Evolutionary conservation across 2,797 vertebrate species (phyloP), one percentile per base, ranked within the genome.

Genomic region (Hypotaenidia okinawae): DNA sequence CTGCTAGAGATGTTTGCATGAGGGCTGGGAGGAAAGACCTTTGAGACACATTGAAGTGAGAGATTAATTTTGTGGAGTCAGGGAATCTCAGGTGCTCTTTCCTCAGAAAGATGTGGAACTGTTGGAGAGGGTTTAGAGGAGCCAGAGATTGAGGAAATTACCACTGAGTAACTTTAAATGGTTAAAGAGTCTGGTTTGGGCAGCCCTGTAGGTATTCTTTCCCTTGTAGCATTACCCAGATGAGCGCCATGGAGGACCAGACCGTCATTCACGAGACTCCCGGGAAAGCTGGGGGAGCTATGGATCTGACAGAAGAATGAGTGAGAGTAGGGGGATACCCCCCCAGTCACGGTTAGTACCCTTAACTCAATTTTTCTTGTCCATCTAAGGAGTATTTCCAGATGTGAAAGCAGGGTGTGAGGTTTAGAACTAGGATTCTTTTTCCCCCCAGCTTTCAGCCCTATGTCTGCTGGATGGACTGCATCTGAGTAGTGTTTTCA

Each of bases 191-290:
- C 2, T 49, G 55, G 6, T 68, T 10, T 15, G 32, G 37, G 76
- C 39, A 59, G 54, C 17, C 19, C 25, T 35, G 11, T 13, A 0
- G 67, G 39, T 22, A 19, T 39, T 72, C 11, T 75, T 91, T 86
- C 64, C 63, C 66, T 72, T 92, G 4, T 83, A 99, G 99, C 98
- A 99, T 86, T 99, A 99, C 80, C 98, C 98, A n/a, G 99, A 98
- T 9, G 97, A 99, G 69, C 97, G 98, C 28, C 97, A 97, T 0
- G 94, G 96, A 6, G 97, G 95, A 23, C 97, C 97, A 19, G 98
- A 99, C 11, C 97, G 98, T 90, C 98, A 98, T 35, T 97, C 98
- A 28, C 98, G 99, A 93, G 98, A 99, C 72, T 97, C 97, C 2
- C 96, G 98, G 51, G 98, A 98, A 28, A 98, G 97, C 4, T 99